Percentiles rank a stretch among this genome's conserved stretches.
phyloP scores from a whole-genome alignment of 2,888 invertebrate genomes.

The Galerucella nymphaeae region DNA sequence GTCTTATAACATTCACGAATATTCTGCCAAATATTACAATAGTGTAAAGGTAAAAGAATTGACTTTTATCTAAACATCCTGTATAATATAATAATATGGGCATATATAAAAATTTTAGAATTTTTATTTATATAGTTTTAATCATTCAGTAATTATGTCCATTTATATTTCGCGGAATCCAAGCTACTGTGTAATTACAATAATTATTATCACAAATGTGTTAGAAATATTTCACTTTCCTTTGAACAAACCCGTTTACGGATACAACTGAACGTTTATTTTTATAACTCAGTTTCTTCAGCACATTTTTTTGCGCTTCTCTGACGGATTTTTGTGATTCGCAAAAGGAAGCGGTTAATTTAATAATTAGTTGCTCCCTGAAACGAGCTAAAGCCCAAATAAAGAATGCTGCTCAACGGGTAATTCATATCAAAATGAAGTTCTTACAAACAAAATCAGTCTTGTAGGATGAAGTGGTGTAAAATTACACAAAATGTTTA shows the following conservation, averaged over 20 bases:
- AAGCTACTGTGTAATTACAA: conserved; percentile 37
- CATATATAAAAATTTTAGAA: background rate
- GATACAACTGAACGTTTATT: conserved; percentile 30
- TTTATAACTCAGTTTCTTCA: conserved; percentile 39
- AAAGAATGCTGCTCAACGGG: conserved; percentile 45
- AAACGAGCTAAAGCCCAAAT: conserved; percentile 47
- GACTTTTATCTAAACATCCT: no score
- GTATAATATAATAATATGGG: background rate
- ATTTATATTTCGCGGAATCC: conserved; percentile 33
- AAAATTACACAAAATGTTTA: background rate
- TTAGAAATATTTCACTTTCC: conserved; percentile 43
- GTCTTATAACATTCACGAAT: background rate
- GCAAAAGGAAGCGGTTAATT: conserved; percentile 42
- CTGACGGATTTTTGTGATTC: conserved; percentile 32
- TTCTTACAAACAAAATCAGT: conserved; percentile 45
- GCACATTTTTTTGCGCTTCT: conserved; percentile 33
- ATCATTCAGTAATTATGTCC: conserved; percentile 28
- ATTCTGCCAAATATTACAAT: background rate
- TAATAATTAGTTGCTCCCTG: conserved; percentile 46
- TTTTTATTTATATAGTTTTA: conserved; percentile 28
- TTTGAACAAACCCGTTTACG: conserved; percentile 37
- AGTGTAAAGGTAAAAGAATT: no score
- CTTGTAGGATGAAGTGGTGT: conserved; percentile 27
- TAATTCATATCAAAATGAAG: conserved; percentile 51
- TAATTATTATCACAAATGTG: conserved; percentile 39